Evolutionary conservation across 2,797 vertebrate species (phyloP).

Genomic region (Thalassophryne amazonica): DNA sequence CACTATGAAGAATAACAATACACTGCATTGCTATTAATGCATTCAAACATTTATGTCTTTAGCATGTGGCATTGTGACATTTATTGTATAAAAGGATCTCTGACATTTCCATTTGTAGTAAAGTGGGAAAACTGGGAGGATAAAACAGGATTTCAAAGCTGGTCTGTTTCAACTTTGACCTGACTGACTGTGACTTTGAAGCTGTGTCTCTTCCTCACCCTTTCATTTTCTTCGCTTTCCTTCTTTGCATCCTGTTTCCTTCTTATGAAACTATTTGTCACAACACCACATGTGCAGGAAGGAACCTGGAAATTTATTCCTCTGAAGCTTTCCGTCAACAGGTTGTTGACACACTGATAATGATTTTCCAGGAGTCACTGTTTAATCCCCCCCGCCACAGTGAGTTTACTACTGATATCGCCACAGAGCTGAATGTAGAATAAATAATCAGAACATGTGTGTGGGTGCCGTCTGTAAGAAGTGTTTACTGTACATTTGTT

Average conservation of each 20-base stretch:
- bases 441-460: too few species aligned
- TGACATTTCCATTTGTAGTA: slow-evolving; percentile 1
- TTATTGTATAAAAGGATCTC: slow-evolving; percentile 10
- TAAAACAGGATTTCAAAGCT: neutral
- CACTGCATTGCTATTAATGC: too few species aligned
- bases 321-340: slow-evolving; percentile 43
- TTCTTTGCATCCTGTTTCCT: slow-evolving; percentile 7
- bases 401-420: too few species aligned
- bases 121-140: neutral
- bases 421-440: too few species aligned
- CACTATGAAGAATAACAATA: too few species aligned
- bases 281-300: slow-evolving; percentile 45
- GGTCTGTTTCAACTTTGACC: slow-evolving; percentile 14
- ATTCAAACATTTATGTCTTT: too few species aligned
- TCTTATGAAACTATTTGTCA: slow-evolving; percentile 9
- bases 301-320: slow-evolving; percentile 24
- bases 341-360: slow-evolving; percentile 44
- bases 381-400: too few species aligned
- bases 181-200: neutral
- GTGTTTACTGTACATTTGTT: too few species aligned
- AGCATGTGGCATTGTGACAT: too few species aligned
- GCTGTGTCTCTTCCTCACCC: neutral
- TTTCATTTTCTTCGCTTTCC: neutral
- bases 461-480: too few species aligned
- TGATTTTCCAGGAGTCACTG: slow-evolving; percentile 4